These are phyloP conservation scores for Globodera rostochiensis DNA, from an alignment of 1,140 invertebrate genomes.

Conservation along the genomic window DNA sequence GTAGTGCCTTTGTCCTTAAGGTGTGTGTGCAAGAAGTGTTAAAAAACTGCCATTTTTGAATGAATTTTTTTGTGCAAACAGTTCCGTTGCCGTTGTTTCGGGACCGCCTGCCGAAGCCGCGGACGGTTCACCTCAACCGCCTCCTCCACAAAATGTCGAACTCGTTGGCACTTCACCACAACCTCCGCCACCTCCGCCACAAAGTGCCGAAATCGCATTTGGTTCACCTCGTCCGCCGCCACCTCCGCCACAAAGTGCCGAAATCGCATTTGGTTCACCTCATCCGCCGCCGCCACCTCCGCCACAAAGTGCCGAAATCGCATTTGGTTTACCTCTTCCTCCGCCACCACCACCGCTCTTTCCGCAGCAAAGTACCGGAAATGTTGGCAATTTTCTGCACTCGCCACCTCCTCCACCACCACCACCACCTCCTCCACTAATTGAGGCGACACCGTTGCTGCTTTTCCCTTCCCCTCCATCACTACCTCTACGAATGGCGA, in stretches of 20 bases:
- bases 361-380: neutral
- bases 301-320: neutral
- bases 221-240: conserved; percentile 1
- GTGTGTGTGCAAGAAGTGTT: neutral
- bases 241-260: neutral
- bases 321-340: neutral
- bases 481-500: neutral
- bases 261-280: neutral
- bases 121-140: neutral
- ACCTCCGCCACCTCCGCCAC: neutral
- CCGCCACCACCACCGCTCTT: neutral
- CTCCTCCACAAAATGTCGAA: neutral
- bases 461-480: neutral
- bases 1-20: neutral
- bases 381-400: neutral
- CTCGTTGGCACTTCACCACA: neutral
- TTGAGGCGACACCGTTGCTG: neutral
- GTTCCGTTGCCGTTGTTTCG: no score
- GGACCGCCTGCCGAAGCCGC: neutral
- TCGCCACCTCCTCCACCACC: neutral
- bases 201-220: neutral
- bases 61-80: no score
- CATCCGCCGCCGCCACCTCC: conserved; percentile 1
- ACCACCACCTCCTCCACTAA: neutral
- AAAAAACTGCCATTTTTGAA: neutral